phyloP scores from a whole-genome alignment of 2,888 invertebrate genomes.

The Tetramorium bicarinatum region DNA sequence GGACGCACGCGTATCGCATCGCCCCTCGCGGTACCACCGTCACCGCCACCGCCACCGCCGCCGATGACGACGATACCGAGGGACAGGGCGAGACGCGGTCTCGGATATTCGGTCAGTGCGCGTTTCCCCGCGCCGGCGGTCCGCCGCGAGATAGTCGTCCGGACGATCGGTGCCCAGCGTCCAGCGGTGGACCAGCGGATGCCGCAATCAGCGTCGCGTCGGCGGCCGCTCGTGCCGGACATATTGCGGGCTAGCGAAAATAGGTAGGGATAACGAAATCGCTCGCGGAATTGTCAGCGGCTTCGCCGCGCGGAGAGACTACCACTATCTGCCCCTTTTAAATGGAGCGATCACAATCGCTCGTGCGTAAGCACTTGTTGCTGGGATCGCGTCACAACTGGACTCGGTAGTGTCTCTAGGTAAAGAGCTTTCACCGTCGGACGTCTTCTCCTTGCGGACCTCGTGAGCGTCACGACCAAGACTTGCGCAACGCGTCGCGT shows the following conservation, averaged over 20 bases:
- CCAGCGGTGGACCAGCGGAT: constrained; percentile 31
- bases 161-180: constrained; percentile 3
- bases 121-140: constrained; percentile 35
- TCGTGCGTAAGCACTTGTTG: constrained; percentile 37
- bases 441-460: neutral
- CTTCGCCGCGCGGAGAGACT: neutral
- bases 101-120: constrained; percentile 36
- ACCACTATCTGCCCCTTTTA: neutral
- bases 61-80: neutral
- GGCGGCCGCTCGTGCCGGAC: constrained; percentile 33
- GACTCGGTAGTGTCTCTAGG: neutral
- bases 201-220: constrained; percentile 1
- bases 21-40: constrained; percentile 4
- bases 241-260: constrained; percentile 33
- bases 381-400: neutral
- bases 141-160: constrained; percentile 12
- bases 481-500: constrained; percentile 37
- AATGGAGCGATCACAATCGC: neutral
- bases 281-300: constrained; percentile 5
- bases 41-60: neutral
- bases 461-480: constrained; percentile 18
- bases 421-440: neutral
- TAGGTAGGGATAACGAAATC: constrained; percentile 32
- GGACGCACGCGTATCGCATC: constrained; percentile 32
- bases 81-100: constrained; percentile 10